Evolutionary conservation across 1,140 invertebrate species (phyloP).

Genomic region (Ceratina australensis): DNA sequence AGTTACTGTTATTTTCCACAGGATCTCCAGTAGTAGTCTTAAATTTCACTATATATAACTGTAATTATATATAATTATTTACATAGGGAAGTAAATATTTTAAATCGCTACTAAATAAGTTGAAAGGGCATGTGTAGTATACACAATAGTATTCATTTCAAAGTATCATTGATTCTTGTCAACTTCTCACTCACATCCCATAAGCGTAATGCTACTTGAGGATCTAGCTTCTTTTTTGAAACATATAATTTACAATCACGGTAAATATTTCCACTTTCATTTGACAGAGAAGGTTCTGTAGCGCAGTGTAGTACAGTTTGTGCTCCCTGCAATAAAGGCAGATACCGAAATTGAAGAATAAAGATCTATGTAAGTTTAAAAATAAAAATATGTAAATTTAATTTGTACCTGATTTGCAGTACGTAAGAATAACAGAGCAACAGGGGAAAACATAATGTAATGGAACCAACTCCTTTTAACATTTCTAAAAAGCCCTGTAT

Average conservation of each 20-base stretch:
- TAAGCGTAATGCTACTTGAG: conserved; percentile 82
- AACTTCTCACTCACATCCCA: conserved; percentile 86
- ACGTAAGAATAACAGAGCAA: conserved; percentile 86
- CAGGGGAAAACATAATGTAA: conserved; percentile 84
- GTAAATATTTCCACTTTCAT: conserved; percentile 85
- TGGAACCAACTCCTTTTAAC: conserved; percentile 85
- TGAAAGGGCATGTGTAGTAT: conserved; percentile 36
- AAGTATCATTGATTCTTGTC: conserved; percentile 53
- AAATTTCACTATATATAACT: conserved; percentile 1
- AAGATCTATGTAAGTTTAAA: no score
- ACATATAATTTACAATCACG: conserved; percentile 86
- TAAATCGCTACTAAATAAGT: conserved; percentile 39
- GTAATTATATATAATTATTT: conserved; percentile 16
- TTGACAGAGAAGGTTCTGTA: conserved; percentile 78
- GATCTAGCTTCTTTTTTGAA: conserved; percentile 83
- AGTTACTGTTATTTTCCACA: conserved; percentile 15
- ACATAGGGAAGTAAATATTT: conserved; percentile 54
- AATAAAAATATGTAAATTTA: not conserved
- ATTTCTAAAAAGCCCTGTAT: conserved; percentile 88
- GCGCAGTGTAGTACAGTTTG: not conserved
- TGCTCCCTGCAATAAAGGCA: not conserved
- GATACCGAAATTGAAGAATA: not conserved
- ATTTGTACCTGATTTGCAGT: conserved; percentile 84
- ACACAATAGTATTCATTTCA: conserved; percentile 41
- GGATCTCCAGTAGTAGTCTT: conserved; percentile 22